Evolutionary conservation across 53 echinoderm and acorn worm genomes (phyloP).

Genomic region (Crossaster papposus): DNA sequence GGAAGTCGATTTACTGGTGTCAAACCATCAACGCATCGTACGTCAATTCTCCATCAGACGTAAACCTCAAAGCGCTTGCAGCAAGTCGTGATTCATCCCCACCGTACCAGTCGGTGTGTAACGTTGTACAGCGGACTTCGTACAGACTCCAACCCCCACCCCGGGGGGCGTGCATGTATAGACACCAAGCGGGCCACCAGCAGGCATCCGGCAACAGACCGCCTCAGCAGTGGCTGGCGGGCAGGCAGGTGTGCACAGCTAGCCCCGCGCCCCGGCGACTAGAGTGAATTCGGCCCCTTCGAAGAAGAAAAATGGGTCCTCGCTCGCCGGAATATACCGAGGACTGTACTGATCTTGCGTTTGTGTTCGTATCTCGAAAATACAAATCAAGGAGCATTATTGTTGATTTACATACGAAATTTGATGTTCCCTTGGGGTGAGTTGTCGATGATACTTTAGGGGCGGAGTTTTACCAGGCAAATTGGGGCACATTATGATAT

Average conservation of each 20-base stretch:
- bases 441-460: background rate
- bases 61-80: background rate
- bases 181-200: background rate
- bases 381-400: background rate
- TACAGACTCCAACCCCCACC: background rate
- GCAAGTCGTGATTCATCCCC: constrained; percentile 55
- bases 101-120: background rate
- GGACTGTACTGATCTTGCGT: background rate
- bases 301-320: background rate
- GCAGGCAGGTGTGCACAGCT: constrained; percentile 39
- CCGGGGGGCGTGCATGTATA: constrained; percentile 3
- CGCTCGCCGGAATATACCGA: background rate
- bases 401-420: background rate
- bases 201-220: background rate
- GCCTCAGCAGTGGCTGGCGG: background rate
- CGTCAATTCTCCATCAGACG: background rate
- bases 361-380: background rate
- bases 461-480: too few relatives aligned
- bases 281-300: background rate
- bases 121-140: constrained; percentile 7
- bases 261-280: constrained; percentile 33
- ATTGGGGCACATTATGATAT: too few relatives aligned
- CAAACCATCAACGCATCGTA: background rate
- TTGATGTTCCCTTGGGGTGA: background rate
- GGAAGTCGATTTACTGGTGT: too few relatives aligned